Evolutionary conservation across 2,888 invertebrate species (phyloP).

Genomic region (Acanthacorydalis orientalis): DNA sequence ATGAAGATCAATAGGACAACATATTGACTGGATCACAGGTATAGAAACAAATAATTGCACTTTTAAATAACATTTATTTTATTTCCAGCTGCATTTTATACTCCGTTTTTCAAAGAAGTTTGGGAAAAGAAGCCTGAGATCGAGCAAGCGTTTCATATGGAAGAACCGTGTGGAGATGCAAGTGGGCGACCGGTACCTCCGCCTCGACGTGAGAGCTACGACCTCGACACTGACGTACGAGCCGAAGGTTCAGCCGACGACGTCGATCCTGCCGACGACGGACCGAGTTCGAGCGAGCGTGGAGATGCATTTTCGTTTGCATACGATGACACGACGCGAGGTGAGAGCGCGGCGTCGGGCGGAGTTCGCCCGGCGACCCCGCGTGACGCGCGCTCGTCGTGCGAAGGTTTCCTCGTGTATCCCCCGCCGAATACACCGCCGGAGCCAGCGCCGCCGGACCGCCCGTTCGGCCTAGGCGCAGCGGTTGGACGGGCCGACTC

Average conservation of each 20-base stretch:
- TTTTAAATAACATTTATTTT: too few species aligned
- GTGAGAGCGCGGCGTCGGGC: too few species aligned
- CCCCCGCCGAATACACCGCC: constrained; percentile 73
- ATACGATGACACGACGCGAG: too few species aligned
- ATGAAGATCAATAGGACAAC: too few species aligned
- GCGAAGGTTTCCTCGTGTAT: constrained; percentile 61
- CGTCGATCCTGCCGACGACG: too few species aligned
- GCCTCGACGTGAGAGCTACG: constrained; percentile 63
- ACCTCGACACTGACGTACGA: constrained; percentile 33
- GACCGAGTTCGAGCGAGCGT: too few species aligned
- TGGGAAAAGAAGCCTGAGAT: constrained; percentile 94
- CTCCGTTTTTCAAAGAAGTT: constrained; percentile 89
- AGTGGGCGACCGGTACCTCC: constrained; percentile 45
- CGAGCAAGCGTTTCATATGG: constrained; percentile 81
- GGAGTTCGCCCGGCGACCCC: too few species aligned
- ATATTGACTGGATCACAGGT: too few species aligned
- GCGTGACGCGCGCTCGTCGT: background rate
- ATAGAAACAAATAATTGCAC: too few species aligned
- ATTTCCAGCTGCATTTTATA: constrained; percentile 84
- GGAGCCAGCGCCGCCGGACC: constrained; percentile 70
- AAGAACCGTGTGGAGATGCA: constrained; percentile 56
- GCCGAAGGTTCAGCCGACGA: too few species aligned
- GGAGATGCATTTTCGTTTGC: too few species aligned
- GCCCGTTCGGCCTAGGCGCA: constrained; percentile 22
- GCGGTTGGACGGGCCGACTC: constrained; percentile 22